Evolutionary conservation across 1,140 invertebrate genomes (phyloP).

Genomic region (Conus ventricosus): DNA sequence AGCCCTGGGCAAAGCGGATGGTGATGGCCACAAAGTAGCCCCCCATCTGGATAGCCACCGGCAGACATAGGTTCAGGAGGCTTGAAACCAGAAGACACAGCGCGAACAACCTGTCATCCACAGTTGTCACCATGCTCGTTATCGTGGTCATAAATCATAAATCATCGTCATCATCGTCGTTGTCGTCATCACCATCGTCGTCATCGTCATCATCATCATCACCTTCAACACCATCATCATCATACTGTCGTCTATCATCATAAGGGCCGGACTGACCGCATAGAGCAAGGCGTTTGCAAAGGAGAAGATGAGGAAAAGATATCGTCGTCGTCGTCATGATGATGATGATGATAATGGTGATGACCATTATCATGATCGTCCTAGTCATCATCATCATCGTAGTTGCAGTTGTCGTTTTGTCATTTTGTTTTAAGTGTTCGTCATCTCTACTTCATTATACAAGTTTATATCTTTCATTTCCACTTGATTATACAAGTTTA

Average conservation of each 20-base stretch:
- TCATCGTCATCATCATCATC: neutral
- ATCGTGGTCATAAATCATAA: neutral
- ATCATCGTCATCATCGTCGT: neutral
- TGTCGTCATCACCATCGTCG: neutral
- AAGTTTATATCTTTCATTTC: no score
- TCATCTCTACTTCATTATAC: no score
- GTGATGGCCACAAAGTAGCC: slow-evolving; percentile 58
- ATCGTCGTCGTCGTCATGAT: no score
- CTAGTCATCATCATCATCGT: no score
- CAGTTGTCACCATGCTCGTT: neutral
- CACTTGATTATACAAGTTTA: no score
- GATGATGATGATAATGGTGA: no score
- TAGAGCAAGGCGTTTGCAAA: no score
- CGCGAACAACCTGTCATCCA: slow-evolving; percentile 65
- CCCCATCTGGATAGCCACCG: slow-evolving; percentile 57
- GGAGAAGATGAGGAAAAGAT: no score
- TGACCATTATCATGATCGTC: no score
- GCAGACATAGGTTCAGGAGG: slow-evolving; percentile 65
- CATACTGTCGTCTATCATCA: neutral
- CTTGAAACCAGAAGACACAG: slow-evolving; percentile 66
- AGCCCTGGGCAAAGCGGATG: slow-evolving; percentile 63
- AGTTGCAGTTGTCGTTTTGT: no score
- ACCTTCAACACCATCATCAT: neutral
- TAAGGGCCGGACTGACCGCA: no score
- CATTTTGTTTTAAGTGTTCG: no score